These are phyloP conservation scores for Coccyzus lansbergi DNA, from an alignment of 2,797 vertebrate species.

Conservation along the genomic window DNA sequence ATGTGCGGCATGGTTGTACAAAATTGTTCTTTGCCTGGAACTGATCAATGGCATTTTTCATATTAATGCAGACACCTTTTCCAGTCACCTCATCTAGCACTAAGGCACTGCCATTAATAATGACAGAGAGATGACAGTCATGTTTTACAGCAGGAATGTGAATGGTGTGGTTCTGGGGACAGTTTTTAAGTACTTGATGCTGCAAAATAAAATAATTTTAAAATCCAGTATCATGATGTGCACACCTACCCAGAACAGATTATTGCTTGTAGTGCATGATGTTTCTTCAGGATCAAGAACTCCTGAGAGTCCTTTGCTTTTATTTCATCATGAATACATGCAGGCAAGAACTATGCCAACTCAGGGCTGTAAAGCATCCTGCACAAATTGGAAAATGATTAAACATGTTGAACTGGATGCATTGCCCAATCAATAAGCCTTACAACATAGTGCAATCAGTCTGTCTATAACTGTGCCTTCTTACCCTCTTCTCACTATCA, in stretches of 20 bases:
- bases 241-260: neutral
- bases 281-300: slow-evolving; percentile 13
- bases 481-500: neutral
- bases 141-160: neutral
- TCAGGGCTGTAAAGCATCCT: neutral
- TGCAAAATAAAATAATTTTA: neutral
- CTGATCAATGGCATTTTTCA: neutral
- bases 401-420: neutral
- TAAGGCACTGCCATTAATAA: neutral
- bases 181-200: neutral
- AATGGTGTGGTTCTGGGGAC: neutral
- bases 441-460: neutral
- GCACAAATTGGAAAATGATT: neutral
- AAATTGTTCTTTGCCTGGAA: neutral
- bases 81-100: neutral
- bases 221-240: neutral
- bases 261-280: neutral
- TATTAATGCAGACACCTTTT: neutral
- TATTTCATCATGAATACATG: neutral
- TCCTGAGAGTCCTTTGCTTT: neutral
- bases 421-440: neutral
- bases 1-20: neutral
- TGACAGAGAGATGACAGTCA: neutral
- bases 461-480: neutral
- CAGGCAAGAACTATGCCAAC: neutral